Base-by-base conservation (phyloP, 2,113 vertebrate species). In the Python bivittatus region DNA sequence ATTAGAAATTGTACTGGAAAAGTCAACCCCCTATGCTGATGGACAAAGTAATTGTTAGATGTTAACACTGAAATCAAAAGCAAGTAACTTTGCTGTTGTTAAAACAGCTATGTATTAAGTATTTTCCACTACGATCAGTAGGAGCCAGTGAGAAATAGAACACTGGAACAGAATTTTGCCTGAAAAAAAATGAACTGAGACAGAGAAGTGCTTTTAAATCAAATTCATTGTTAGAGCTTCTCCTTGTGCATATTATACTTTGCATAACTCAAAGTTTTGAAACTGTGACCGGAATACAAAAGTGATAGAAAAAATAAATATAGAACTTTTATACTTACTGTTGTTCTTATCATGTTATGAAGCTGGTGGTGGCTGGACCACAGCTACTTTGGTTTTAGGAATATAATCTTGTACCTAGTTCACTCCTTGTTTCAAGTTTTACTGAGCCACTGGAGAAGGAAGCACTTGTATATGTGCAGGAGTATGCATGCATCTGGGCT, bases 1-100 rank as follows among this genome's bases (percentile, higher is more conserved):
- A 94, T 92, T 95, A 93, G 88, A 93, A 93, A 52, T 60, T 90
- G 44, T 85, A 83, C 91, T 85, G 91, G 90, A 60, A 92, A 72
- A 93, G 87, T 3, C 53, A 93, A 92, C 89, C 23, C 53, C 0
- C 13, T 33, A 25, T 0, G 0, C 12, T 92, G 84, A 94, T 44
- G 1, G 84, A 44, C 23, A 22, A 27, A 72, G 53, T 58, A 57
- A 42, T 44, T 48, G 42, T 15, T 23, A 17, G 88, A 88, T 48
- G 2, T 20, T 20, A 56, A n/a, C 25, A 38, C 72, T 12, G 2
- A 86, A 64, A 53, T 38, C 29, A 61, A 84, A 17, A 91, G 42
- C 57, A 48, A 33, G 42, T 6, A 25, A 84, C 11, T 90, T 23
- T 56, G 13, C n/a, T 2, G 20, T 13, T 29, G 79, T 1, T 52